Evolutionary conservation across 2,888 invertebrate genomes (phyloP).

Genomic region (Oithona nana): DNA sequence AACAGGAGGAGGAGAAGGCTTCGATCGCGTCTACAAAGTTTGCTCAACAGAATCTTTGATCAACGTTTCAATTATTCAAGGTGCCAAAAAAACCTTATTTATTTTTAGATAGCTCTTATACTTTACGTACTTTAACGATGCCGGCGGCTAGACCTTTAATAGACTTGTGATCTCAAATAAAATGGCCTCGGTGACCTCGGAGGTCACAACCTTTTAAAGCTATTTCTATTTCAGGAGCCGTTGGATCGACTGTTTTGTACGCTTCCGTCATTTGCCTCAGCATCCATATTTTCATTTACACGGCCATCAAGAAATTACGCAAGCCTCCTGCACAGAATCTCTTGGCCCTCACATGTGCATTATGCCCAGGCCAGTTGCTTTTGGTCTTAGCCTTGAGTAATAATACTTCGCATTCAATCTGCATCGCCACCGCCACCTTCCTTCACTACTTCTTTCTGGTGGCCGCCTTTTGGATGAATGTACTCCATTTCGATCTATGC

Average conservation of each 20-base stretch:
- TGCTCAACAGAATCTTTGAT: background rate
- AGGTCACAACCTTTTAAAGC: no score
- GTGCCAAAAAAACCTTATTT: background rate
- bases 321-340: slow-evolving; percentile 8
- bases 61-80: background rate
- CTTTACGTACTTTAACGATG: background rate
- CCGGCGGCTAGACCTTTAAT: no score
- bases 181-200: no score
- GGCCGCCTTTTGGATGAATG: slow-evolving; percentile 3
- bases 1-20: background rate
- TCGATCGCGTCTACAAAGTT: background rate
- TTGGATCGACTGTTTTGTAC: background rate
- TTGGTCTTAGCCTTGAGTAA: background rate
- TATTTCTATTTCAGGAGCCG: background rate
- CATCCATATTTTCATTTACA: background rate
- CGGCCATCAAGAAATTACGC: slow-evolving; percentile 7
- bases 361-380: background rate
- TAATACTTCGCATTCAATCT: slow-evolving; percentile 9
- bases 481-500: slow-evolving; percentile 1
- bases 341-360: background rate
- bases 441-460: slow-evolving; percentile 8
- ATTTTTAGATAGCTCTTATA: no score
- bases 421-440: slow-evolving; percentile 4
- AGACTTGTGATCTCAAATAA: no score
- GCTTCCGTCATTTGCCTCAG: background rate